Conservation (phyloP, 2,888 invertebrate species). For the Zonitis immaculata region DNA sequence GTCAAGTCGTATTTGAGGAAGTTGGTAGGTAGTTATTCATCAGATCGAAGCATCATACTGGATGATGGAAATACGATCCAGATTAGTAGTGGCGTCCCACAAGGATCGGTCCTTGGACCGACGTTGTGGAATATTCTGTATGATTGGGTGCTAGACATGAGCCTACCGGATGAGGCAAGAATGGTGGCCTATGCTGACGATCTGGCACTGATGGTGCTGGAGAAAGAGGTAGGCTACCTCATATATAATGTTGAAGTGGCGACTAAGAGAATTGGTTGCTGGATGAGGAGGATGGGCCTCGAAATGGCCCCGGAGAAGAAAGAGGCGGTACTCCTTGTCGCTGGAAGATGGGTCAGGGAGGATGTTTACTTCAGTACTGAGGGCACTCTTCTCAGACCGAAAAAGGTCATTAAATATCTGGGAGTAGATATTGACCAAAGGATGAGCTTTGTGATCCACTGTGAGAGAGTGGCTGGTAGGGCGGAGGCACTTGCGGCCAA, state of each 20-base stretch:
- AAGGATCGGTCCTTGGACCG: background rate
- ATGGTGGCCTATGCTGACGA: conserved; percentile 5
- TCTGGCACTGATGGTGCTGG: background rate
- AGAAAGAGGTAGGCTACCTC: no score
- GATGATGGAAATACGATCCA: background rate
- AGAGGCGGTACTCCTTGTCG: no score
- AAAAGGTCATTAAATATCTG: no score
- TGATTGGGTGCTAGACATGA: background rate
- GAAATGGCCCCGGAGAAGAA: no score
- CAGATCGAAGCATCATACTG: conserved; percentile 1
- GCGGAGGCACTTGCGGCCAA: background rate
- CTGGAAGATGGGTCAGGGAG: no score
- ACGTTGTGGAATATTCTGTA: background rate
- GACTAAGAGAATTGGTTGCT: no score
- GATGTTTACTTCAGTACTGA: no score
- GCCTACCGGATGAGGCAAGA: background rate
- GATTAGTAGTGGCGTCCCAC: conserved; percentile 3
- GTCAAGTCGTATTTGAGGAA: background rate
- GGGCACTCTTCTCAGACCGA: no score
- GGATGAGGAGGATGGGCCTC: no score
- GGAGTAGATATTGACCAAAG: no score
- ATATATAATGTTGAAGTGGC: no score
- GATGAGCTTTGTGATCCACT: background rate
- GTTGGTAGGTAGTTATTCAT: conserved; percentile 10
- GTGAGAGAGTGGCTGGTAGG: no score